Percentiles rank a stretch among this genome's conserved stretches.
phyloP scores from a whole-genome alignment of 2,113 vertebrate genomes.

The Oryctolagus cuniculus region mOryCun1.1 NC_091433.1:109529001-109529500 shows the following conservation, averaged over 20 bases:
- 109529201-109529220: fast-evolving
- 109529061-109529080: background rate
- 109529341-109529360: background rate
- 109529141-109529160: background rate
- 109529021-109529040: no score
- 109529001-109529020: no score
- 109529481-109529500: background rate
- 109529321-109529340: background rate
- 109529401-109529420: background rate
- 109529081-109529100: no score
- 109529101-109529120: background rate
- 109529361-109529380: background rate
- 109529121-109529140: no score
- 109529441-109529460: background rate
- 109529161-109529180: background rate
- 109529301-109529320: background rate
- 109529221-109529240: no score
- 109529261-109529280: fast-evolving
- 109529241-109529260: background rate
- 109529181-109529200: background rate
- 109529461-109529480: background rate
- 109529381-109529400: background rate
- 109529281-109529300: background rate
- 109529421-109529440: background rate
- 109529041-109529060: background rate